Percentiles rank a stretch among this genome's conserved stretches.
Conservation (phyloP, 2,888 invertebrate species). For the Agriotes lineatus region DNA sequence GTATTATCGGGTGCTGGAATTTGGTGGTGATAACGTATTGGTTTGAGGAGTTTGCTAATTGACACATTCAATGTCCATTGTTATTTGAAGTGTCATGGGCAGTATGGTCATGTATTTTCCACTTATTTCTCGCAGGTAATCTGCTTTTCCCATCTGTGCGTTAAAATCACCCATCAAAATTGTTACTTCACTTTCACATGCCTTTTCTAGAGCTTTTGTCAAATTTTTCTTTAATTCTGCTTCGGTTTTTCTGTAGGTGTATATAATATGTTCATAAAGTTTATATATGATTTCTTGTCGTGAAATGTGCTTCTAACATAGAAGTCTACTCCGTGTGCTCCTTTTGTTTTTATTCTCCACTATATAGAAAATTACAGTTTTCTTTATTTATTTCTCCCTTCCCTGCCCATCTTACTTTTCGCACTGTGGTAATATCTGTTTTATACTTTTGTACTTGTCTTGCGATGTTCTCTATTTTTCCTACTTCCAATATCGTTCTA, state of each 20-base stretch:
- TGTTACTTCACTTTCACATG: not conserved
- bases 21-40: not conserved
- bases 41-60: not conserved
- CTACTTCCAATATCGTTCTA: not conserved
- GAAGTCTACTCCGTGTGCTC: not conserved
- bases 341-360: slow-evolving; percentile 3
- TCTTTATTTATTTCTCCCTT: not conserved
- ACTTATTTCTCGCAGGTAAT: not conserved
- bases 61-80: not conserved
- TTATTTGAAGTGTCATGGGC: not conserved
- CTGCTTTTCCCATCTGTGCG: not conserved
- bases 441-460: not conserved
- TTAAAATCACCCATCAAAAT: not conserved
- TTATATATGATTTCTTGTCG: too few species aligned
- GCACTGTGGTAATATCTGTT: not conserved
- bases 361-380: not conserved
- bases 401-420: not conserved
- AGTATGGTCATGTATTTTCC: slow-evolving; percentile 2
- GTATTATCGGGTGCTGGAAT: not conserved
- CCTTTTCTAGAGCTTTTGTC: not conserved
- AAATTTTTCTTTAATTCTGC: not conserved
- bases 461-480: not conserved
- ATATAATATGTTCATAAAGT: not conserved
- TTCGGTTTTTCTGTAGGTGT: not conserved
- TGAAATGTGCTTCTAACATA: not conserved